Evolutionary conservation across 1,140 invertebrate genomes (phyloP), one percentile per base, ranked within the genome.

Genomic region (Spodoptera frugiperda): DNA sequence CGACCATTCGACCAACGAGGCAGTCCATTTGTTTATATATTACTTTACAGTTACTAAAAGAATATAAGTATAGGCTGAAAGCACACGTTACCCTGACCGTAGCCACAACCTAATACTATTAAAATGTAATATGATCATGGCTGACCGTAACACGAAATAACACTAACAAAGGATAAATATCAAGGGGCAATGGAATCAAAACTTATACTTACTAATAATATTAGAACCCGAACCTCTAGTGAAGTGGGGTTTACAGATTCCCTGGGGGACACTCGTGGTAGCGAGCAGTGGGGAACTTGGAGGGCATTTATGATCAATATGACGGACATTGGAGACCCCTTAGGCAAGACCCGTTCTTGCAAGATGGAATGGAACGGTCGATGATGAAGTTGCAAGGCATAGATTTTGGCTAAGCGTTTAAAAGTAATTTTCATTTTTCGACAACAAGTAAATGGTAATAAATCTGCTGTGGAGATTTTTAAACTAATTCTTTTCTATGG

Each of bases 191-290:
- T 57, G 11, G 54, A 57, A 63, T 44, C 33, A 63, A 63, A 63
- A 63, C 33, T 33, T 25, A 57, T 57, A 57, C 54, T 63, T 63
- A 63, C 59, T 12, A 61, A 61, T 61, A 61, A 39, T 33, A 39
- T 61, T 39, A 63, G 17, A 63, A 17, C 30, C 30, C 33, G 15
- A 33, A 53, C 33, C 33, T 30, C 30, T 17, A 12, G 15, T 3
- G 59, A 33, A 63, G 59, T 19, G 59, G 21, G 54, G 59, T 6
- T 3, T 49, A 67, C 19, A n/a, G 63, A 25, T n/a, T 49, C 48
- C 48, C 63, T 19, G 4, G 48, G 63, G 48, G 17, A 19, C 10
- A 17, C 59, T 15, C 15, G 59, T 19, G 48, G 44, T 49, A 67
- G 46, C 39, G 11, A 12, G 12, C 44, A n/a, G 25, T 49, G 14